These are phyloP conservation scores for Siphonodentalium dalli DNA, from an alignment of 2,888 invertebrate genomes.

Conservation along the genomic window DNA sequence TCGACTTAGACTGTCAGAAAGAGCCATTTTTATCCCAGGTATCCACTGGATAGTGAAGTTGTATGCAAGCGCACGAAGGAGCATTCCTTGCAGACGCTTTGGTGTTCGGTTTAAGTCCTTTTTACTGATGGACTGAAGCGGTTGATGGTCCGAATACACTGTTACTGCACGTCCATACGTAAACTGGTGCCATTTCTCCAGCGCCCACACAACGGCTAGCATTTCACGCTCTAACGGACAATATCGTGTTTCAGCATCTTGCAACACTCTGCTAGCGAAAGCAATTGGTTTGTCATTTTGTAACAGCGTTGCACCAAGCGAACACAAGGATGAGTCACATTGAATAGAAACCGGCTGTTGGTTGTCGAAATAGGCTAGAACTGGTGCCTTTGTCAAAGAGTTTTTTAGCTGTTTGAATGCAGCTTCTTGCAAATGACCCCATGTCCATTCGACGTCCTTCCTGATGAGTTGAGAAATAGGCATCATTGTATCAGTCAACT, in stretches of 20 bases:
- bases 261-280: constrained; percentile 11
- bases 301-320: constrained; percentile 20
- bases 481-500: constrained; percentile 14
- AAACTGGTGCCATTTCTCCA: constrained; percentile 7
- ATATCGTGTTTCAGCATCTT: constrained; percentile 7
- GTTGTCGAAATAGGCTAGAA: constrained; percentile 8
- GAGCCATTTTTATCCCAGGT: too few relatives aligned
- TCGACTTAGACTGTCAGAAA: too few relatives aligned
- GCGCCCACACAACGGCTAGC: constrained; percentile 1
- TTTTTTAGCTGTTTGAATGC: constrained; percentile 10
- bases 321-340: constrained; percentile 12
- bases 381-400: neutral
- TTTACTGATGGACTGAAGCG: constrained; percentile 12
- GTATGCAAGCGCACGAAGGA: constrained; percentile 6
- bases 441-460: constrained; percentile 11
- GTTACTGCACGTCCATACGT: constrained; percentile 1
- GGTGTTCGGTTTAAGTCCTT: constrained; percentile 11
- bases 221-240: constrained; percentile 9
- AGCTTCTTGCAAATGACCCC: constrained; percentile 6
- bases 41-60: too few relatives aligned
- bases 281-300: constrained; percentile 19
- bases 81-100: constrained; percentile 14
- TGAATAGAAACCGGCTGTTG: constrained; percentile 7
- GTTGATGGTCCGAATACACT: constrained; percentile 2
- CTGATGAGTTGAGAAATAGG: constrained; percentile 4